phyloP scores from a whole-genome alignment of 2,113 vertebrate genomes.

The Xenopus borealis region DNA sequence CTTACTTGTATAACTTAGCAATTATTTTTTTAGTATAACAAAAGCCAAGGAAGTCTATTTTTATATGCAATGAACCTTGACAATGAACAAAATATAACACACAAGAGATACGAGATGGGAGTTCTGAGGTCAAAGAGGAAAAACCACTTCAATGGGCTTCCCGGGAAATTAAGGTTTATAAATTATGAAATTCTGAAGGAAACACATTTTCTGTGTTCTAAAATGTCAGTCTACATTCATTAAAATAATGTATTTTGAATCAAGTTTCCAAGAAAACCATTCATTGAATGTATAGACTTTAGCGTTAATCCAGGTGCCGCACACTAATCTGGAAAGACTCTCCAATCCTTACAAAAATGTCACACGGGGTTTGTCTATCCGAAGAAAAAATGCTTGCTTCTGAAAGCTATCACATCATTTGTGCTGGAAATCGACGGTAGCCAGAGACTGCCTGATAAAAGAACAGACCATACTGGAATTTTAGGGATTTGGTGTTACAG shows the following conservation, averaged over 20 bases:
- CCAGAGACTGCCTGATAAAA: too few relatives aligned
- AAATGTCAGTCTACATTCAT: conserved; percentile 57
- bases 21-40: too few relatives aligned
- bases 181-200: conserved; percentile 53
- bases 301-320: conserved; percentile 21
- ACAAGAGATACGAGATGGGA: conserved; percentile 54
- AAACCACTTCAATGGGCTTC: conserved; percentile 59
- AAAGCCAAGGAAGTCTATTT: conserved; percentile 35
- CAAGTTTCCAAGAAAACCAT: conserved; percentile 54
- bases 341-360: neutral
- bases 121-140: conserved; percentile 55
- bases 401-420: neutral
- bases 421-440: neutral
- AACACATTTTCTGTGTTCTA: conserved; percentile 53
- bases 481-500: too few relatives aligned
- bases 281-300: conserved; percentile 7
- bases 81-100: conserved; percentile 49
- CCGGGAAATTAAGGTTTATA: conserved; percentile 57
- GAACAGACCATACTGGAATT: too few relatives aligned
- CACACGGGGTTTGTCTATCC: neutral
- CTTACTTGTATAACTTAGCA: conserved; percentile 29
- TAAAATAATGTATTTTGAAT: conserved; percentile 54
- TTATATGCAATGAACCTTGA: conserved; percentile 49
- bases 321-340: neutral
- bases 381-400: neutral